These are phyloP conservation scores for Magallana angulata DNA, from an alignment of 1,140 invertebrate genomes.

Conservation along the genomic window DNA sequence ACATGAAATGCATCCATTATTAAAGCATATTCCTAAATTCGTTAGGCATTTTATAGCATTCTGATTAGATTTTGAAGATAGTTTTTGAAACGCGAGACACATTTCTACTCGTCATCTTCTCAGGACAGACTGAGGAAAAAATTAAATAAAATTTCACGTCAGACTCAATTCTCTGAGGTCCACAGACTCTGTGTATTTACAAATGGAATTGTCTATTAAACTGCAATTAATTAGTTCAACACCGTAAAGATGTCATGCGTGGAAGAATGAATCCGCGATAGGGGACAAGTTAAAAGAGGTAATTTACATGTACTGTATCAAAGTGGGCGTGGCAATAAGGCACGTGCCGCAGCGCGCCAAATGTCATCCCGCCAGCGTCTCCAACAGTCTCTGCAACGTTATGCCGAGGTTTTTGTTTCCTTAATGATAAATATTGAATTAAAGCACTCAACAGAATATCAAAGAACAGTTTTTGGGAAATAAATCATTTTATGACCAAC, in stretches of 20 bases:
- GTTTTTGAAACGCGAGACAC: conserved; percentile 13
- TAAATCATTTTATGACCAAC: conserved; percentile 34
- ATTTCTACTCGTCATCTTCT: background rate
- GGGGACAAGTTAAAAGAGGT: conserved; percentile 15
- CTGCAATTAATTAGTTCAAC: conserved; percentile 51
- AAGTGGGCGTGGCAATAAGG: conserved; percentile 10
- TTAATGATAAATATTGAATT: conserved; percentile 37
- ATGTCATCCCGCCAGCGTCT: conserved; percentile 31
- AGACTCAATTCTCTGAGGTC: conserved; percentile 20
- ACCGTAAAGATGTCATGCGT: conserved; percentile 44
- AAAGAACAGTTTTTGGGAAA: conserved; percentile 24
- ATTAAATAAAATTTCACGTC: conserved; percentile 40
- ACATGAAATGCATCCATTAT: no score
- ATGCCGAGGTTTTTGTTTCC: conserved; percentile 20
- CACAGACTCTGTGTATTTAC: conserved; percentile 23
- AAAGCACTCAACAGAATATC: conserved; percentile 30
- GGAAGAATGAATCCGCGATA: conserved; percentile 39
- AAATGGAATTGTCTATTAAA: conserved; percentile 53
- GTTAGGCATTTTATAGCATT: conserved; percentile 22
- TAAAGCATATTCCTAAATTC: background rate
- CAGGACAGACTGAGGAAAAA: conserved; percentile 21
- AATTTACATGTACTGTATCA: conserved; percentile 45
- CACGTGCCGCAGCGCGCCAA: conserved; percentile 43
- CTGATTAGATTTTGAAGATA: conserved; percentile 26
- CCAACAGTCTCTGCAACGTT: background rate